Conservation (phyloP, 1,140 invertebrate genomes). For the Bombus confusus region DNA sequence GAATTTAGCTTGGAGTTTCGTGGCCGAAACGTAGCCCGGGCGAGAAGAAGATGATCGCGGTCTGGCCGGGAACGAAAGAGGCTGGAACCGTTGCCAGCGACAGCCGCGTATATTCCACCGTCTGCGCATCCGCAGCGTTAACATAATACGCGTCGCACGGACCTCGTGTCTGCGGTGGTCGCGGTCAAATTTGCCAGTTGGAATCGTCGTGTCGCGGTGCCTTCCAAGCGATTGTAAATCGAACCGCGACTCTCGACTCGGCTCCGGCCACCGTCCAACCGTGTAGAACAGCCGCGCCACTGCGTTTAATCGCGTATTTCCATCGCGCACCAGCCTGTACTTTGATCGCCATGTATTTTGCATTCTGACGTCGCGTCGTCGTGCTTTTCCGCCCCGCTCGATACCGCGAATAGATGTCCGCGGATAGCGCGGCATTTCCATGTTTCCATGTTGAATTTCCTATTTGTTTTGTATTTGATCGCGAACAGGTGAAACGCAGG, state of each 20-base stretch:
- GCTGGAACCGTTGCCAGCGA: constrained; percentile 11
- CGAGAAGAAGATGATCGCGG: background rate
- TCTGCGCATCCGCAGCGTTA: constrained; percentile 10
- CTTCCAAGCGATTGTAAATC: constrained; percentile 25
- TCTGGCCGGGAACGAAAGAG: background rate
- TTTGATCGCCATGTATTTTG: too few species aligned
- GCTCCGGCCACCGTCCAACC: too few species aligned
- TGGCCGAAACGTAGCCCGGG: background rate
- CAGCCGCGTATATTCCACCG: constrained; percentile 25
- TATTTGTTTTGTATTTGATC: background rate
- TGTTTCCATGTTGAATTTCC: too few species aligned
- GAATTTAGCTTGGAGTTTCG: background rate
- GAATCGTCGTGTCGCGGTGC: background rate
- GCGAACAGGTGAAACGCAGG: background rate
- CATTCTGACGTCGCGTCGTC: too few species aligned
- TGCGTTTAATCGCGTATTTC: too few species aligned
- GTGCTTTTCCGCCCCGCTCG: accelerated
- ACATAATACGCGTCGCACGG: background rate
- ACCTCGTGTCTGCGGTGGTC: constrained; percentile 14
- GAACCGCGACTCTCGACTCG: background rate
- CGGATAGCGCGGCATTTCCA: too few species aligned
- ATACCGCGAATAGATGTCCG: too few species aligned
- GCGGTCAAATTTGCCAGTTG: constrained; percentile 15
- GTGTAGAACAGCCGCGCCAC: too few species aligned
- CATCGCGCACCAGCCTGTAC: too few species aligned